phyloP scores from a whole-genome alignment of 1,140 invertebrate species.

The Druon quercuslanigerum region DNA sequence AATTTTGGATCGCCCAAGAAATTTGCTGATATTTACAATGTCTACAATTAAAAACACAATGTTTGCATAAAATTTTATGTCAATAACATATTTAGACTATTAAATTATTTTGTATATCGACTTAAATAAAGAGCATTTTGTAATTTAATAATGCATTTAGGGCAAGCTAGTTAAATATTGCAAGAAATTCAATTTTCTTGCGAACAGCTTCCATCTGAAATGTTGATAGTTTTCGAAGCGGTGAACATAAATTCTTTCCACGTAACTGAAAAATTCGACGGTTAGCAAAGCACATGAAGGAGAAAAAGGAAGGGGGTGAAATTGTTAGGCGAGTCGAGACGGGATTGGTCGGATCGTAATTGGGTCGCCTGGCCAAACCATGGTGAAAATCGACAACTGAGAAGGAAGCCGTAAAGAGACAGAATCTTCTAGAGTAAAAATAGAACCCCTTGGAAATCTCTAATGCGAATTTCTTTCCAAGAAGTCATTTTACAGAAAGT shows the following conservation, averaged over 20 bases:
- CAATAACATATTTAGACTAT: too few relatives aligned
- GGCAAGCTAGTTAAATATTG: neutral
- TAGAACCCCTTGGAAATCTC: neutral
- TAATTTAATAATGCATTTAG: neutral
- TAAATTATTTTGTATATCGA: too few relatives aligned
- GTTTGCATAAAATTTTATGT: too few relatives aligned
- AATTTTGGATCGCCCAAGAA: too few relatives aligned
- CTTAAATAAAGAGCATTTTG: too few relatives aligned
- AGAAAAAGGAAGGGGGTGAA: neutral
- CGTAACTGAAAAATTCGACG: slow-evolving; percentile 23
- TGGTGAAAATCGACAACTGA: slow-evolving; percentile 15
- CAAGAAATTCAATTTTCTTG: neutral
- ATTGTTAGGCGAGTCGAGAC: neutral
- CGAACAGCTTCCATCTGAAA: neutral
- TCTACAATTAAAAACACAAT: too few relatives aligned
- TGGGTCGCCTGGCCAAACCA: slow-evolving; percentile 5
- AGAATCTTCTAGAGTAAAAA: slow-evolving; percentile 8
- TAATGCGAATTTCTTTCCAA: neutral
- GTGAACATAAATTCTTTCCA: neutral
- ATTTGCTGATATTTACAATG: too few relatives aligned
- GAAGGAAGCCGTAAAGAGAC: neutral
- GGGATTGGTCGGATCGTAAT: neutral
- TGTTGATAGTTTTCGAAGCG: neutral
- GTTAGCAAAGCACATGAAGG: slow-evolving; percentile 1
- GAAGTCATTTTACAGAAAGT: too few relatives aligned